Conservation (phyloP, 1,140 invertebrate species). For the Panulirus ornatus region DNA sequence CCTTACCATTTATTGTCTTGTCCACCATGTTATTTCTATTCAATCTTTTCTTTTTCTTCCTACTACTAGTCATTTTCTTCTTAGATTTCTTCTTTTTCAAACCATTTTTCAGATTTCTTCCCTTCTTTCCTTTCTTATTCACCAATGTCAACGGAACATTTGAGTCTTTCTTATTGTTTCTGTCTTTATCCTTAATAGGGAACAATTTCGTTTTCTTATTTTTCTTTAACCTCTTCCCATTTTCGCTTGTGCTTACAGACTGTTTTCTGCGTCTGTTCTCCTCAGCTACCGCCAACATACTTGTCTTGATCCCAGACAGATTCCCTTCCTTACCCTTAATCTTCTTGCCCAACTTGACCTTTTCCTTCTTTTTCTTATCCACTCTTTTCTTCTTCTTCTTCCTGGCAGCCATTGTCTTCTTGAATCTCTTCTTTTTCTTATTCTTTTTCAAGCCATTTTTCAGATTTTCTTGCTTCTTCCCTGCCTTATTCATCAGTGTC, state of each 20-base stretch:
- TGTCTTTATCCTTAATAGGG: background rate
- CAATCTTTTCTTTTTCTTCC: background rate
- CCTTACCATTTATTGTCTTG: background rate
- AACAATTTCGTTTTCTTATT: background rate
- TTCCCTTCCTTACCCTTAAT: background rate
- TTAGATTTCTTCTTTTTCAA: background rate
- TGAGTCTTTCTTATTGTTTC: background rate
- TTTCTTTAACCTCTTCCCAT: background rate
- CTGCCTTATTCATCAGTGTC: too few species aligned
- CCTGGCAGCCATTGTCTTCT: background rate
- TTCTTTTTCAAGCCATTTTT: conserved; percentile 1
- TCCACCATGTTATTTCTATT: background rate
- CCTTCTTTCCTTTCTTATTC: background rate
- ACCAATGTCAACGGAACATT: too few species aligned
- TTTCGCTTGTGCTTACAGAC: background rate
- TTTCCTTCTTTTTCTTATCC: background rate
- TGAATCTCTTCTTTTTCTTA: background rate
- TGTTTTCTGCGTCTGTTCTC: too few species aligned
- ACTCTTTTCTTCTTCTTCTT: background rate
- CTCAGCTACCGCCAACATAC: too few species aligned
- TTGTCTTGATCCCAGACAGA: too few species aligned
- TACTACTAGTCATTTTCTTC: background rate
- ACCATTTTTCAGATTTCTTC: background rate
- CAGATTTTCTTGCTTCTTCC: background rate
- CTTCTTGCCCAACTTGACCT: background rate